Percentiles rank a stretch among this genome's conserved stretches.
phyloP scores from a whole-genome alignment of 1,140 invertebrate genomes.

The Augochlora pura region DNA sequence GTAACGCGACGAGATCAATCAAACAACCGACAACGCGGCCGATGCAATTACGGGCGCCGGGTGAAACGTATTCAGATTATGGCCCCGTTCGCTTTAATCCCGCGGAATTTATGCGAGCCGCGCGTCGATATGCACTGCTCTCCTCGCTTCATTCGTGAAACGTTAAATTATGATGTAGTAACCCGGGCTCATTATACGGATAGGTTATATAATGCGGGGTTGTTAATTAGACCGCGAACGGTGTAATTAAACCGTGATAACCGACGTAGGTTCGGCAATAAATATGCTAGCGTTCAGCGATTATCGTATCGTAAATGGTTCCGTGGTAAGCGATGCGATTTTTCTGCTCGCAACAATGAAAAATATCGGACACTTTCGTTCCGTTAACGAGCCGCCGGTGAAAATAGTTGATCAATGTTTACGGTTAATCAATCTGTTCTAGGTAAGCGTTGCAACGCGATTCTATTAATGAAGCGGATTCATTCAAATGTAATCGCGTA shows the following conservation, averaged over 20 bases:
- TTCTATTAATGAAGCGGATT: no score
- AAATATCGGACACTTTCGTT: no score
- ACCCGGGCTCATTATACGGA: constrained; percentile 32
- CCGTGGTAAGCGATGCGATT: not conserved
- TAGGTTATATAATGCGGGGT: constrained; percentile 26
- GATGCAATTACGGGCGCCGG: not conserved
- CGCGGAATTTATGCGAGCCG: constrained; percentile 21
- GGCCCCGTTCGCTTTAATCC: not conserved
- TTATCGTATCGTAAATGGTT: not conserved
- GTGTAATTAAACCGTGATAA: constrained; percentile 14
- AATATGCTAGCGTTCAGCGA: not conserved
- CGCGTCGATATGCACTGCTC: constrained; percentile 11
- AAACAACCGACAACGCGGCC: not conserved
- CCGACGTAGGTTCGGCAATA: not conserved
- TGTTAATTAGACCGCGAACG: constrained; percentile 48
- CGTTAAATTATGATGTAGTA: constrained; percentile 35
- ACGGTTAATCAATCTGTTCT: no score
- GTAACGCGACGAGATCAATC: constrained; percentile 9
- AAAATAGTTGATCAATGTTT: no score
- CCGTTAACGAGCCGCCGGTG: no score
- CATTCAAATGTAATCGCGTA: no score
- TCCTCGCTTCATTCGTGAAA: constrained; percentile 40
- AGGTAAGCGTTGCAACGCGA: no score
- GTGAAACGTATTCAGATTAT: constrained; percentile 19
- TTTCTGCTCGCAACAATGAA: no score